phyloP scores from a whole-genome alignment of 1,140 invertebrate species.

The Apolygus lucorum region DNA sequence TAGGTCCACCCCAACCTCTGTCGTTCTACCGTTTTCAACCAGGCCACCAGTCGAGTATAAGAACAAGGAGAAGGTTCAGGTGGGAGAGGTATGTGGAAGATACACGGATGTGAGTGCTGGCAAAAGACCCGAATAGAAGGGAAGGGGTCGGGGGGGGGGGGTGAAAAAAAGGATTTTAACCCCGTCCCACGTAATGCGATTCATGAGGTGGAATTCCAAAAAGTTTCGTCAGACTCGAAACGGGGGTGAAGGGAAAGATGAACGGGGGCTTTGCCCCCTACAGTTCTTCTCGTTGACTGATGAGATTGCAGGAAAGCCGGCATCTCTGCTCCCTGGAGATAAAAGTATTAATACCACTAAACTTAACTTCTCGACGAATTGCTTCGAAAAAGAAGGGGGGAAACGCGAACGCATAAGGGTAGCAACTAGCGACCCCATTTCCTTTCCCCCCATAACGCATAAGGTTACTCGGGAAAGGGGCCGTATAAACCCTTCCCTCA shows the following conservation, averaged over 20 bases:
- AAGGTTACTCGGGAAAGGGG: not conserved
- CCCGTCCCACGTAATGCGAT: not conserved
- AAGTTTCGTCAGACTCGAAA: not conserved
- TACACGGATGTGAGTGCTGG: not conserved
- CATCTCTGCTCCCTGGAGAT: constrained; percentile 14
- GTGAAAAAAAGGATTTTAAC: not conserved
- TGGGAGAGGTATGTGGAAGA: not conserved
- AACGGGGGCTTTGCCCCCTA: too few relatives aligned
- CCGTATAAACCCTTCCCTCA: not conserved
- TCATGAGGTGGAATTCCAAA: constrained; percentile 11
- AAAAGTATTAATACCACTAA: constrained; percentile 15
- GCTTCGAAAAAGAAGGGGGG: not conserved
- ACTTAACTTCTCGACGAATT: constrained; percentile 13
- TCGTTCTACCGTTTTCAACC: too few relatives aligned
- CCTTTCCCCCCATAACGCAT: not conserved
- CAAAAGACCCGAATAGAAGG: not conserved
- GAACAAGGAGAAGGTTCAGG: not conserved
- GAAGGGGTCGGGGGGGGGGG: not conserved
- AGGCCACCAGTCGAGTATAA: too few relatives aligned
- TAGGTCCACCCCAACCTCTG: not conserved
- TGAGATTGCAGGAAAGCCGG: constrained; percentile 8
- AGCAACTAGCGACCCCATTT: too few relatives aligned
- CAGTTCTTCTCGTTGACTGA: not conserved
- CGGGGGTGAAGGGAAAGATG: too few relatives aligned
- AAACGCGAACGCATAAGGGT: too few relatives aligned